phyloP scores from a whole-genome alignment of 30 jellyfish, hydroid and myxozoan genomes.

The Calvadosia cruxmelitensis region DNA sequence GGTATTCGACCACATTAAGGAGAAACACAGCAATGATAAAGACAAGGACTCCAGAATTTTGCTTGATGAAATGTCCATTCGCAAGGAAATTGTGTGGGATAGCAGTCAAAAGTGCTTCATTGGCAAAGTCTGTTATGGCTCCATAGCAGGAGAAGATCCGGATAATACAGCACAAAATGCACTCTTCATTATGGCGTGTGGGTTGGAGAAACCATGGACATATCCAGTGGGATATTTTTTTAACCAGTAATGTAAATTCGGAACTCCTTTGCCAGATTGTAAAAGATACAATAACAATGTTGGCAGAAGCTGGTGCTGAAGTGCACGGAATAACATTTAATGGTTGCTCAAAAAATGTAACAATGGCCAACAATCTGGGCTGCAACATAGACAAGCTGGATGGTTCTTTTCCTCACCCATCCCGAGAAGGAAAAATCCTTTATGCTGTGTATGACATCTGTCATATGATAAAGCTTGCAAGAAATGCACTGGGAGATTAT shows the following conservation, averaged over 20 bases:
- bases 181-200: slow-evolving; percentile 7
- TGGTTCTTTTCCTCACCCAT: slow-evolving; percentile 25
- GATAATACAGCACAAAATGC: slow-evolving; percentile 23
- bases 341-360: slow-evolving; percentile 11
- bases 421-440: slow-evolving; percentile 3
- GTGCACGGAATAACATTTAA: slow-evolving; percentile 17
- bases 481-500: slow-evolving; percentile 36
- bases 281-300: slow-evolving; percentile 7
- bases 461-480: slow-evolving; percentile 26
- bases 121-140: slow-evolving; percentile 28
- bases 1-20: too few species aligned
- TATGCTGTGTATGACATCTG: slow-evolving; percentile 18
- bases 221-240: slow-evolving; percentile 20
- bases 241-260: slow-evolving; percentile 8
- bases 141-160: not conserved
- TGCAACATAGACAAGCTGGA: slow-evolving; percentile 13
- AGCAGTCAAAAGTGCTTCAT: too few species aligned
- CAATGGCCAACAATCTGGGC: slow-evolving; percentile 8
- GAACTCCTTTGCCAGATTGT: slow-evolving; percentile 12
- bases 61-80: too few species aligned
- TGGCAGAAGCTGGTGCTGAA: slow-evolving; percentile 19
- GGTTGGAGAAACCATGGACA: slow-evolving; percentile 12
- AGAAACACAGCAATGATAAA: too few species aligned
- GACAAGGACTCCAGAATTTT: too few species aligned
- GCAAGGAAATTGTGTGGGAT: too few species aligned